These are phyloP conservation scores for Darevskia mixta DNA, from an alignment of 2,797 vertebrate species.

Conservation along the genomic window DNA sequence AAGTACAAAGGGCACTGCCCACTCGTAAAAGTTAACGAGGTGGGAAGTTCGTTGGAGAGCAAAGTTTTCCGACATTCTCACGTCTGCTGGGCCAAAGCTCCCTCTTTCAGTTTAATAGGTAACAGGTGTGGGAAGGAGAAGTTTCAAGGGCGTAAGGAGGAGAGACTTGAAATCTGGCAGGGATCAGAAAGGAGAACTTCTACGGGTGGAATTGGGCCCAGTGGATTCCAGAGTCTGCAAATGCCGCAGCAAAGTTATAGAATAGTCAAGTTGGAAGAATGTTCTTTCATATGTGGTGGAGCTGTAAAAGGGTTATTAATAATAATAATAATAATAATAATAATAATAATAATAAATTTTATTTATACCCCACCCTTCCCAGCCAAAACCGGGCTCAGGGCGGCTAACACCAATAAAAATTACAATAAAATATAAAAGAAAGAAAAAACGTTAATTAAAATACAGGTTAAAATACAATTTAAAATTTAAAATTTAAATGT, in stretches of 20 bases:
- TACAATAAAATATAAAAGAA: too few species aligned
- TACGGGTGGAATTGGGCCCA: not conserved
- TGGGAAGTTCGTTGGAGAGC: slow-evolving; percentile 36
- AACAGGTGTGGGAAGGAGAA: slow-evolving; percentile 58
- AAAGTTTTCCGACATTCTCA: not conserved
- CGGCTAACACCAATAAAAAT: too few species aligned
- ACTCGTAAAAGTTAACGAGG: slow-evolving; percentile 43
- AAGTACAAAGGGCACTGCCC: slow-evolving; percentile 33
- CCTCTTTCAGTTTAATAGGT: slow-evolving; percentile 41
- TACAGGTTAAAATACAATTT: too few species aligned
- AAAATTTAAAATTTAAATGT: too few species aligned
- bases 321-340: too few species aligned
- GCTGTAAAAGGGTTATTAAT: too few species aligned
- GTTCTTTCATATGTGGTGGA: too few species aligned
- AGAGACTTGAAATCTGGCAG: slow-evolving; percentile 4
- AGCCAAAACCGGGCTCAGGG: too few species aligned
- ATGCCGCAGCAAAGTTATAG: not conserved
- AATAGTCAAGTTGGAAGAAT: too few species aligned
- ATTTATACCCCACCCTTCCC: too few species aligned
- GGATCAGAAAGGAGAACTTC: not conserved
- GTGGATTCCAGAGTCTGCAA: slow-evolving; percentile 36
- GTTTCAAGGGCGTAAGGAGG: slow-evolving; percentile 33
- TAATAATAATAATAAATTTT: too few species aligned
- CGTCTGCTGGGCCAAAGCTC: slow-evolving; percentile 13
- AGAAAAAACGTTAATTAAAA: too few species aligned